These are phyloP conservation scores for Leucophora obtusa DNA, from an alignment of 2,888 invertebrate genomes.

Conservation along the genomic window DNA sequence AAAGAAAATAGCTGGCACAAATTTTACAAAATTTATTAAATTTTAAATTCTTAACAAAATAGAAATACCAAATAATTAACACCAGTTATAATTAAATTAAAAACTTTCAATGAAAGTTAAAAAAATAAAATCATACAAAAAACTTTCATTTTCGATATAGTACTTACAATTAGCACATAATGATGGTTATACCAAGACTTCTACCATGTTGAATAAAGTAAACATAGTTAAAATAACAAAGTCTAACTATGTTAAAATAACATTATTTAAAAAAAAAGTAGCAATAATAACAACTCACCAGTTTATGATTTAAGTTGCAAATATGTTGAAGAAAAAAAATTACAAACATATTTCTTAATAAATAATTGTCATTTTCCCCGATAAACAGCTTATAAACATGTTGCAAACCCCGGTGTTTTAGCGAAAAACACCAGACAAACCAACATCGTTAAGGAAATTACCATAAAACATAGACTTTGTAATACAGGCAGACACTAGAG, in stretches of 20 bases:
- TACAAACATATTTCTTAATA: constrained; percentile 36
- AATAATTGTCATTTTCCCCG: constrained; percentile 43
- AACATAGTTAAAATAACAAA: background rate
- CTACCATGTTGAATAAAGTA: background rate
- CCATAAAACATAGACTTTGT: constrained; percentile 32
- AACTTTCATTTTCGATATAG: constrained; percentile 33
- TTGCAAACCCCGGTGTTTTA: constrained; percentile 27
- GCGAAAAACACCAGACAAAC: background rate
- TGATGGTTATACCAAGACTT: background rate
- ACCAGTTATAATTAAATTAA: background rate
- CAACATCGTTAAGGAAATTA: constrained; percentile 16
- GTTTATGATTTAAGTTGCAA: background rate
- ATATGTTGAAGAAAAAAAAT: constrained; percentile 9
- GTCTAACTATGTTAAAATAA: constrained; percentile 9
- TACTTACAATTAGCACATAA: too few relatives aligned
- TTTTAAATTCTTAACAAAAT: too few relatives aligned
- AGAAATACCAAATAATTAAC: too few relatives aligned
- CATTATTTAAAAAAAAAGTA: background rate
- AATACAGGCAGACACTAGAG: background rate
- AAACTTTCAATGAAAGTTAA: background rate
- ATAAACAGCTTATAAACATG: constrained; percentile 41
- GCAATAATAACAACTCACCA: background rate
- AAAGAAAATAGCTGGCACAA: too few relatives aligned
- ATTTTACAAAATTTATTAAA: too few relatives aligned
- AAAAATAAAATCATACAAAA: too few relatives aligned